A percentile compares a stretch with the other conserved stretches of the same genome.
Evolutionary conservation across 2,888 invertebrate species (phyloP).

Genomic region (Glomeris marginata): DNA sequence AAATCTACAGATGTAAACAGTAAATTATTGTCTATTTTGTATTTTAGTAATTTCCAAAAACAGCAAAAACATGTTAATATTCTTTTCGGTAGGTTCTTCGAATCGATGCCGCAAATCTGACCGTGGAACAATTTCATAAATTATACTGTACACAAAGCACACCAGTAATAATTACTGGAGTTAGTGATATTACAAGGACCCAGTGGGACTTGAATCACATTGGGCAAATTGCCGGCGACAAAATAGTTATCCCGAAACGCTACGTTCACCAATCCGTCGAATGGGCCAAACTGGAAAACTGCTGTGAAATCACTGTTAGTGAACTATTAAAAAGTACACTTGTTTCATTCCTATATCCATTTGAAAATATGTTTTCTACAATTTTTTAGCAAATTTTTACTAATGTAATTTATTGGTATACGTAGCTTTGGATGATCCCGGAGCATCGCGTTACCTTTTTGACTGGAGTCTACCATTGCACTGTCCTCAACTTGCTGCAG

Average conservation of each 20-base stretch:
- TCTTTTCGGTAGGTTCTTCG: constrained; percentile 4
- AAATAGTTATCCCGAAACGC: constrained; percentile 3
- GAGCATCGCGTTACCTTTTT: constrained; percentile 22
- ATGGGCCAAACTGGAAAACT: constrained; percentile 10
- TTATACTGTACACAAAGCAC: constrained; percentile 6
- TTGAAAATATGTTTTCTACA: too few relatives aligned
- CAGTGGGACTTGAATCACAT: constrained; percentile 12
- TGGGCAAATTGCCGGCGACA: constrained; percentile 6
- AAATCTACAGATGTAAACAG: too few relatives aligned
- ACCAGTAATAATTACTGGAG: constrained; percentile 11
- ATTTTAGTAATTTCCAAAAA: too few relatives aligned
- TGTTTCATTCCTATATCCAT: too few relatives aligned
- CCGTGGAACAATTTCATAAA: constrained; percentile 7
- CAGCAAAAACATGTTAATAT: too few relatives aligned
- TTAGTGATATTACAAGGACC: constrained; percentile 8
- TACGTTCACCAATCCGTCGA: constrained; percentile 7
- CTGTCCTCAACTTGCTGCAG: constrained; percentile 23
- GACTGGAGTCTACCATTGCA: constrained; percentile 27
- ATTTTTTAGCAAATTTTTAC: not conserved
- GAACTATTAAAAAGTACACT: constrained; percentile 10
- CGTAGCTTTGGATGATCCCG: constrained; percentile 3
- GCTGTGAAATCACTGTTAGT: constrained; percentile 6
- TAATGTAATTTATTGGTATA: constrained; percentile 4
- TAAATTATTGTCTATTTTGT: too few relatives aligned
- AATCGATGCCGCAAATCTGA: constrained; percentile 3